Base-by-base conservation (phyloP, 2,888 invertebrate species). In the Diloba caeruleocephala region DNA sequence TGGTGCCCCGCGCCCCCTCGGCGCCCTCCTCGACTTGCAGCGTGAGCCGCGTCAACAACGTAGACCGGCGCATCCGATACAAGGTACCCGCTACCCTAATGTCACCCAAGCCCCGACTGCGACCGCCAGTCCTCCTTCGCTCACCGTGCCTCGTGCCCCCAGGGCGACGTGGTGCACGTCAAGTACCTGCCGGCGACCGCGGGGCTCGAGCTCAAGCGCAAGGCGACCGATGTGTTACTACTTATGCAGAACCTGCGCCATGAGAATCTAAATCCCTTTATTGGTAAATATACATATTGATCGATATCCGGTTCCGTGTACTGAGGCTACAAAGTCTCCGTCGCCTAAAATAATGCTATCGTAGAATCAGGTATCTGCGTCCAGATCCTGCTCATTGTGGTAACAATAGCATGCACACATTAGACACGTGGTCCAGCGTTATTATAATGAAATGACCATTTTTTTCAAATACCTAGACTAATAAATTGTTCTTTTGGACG, bases 161-260 rank as follows among this genome's bases (percentile, higher is more conserved):
- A 97, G 97, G 98, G 98, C 1, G 98, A 98, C 81, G 94, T 98
- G 59, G 98, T 98, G 13, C 97, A 97, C 83, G 94, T 98, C 79
- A 97, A 97, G 85, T 96, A 96, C 78, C 93, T 98, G 48, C 95
- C 95, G 19, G 90, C 95, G 49, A 87, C 90, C 10, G 87, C 88
- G 0, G 83, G 90, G 1, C 95, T 96, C 59, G 98, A 98, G 85
- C 92, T 98, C 72, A 97, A 96, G 78, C 95, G 96, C 54, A 97
- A 97, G 85, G 96, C 97, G 1, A 95, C 97, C 88, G 97, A 97
- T 80, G 93, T 97, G 34, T 88, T 98, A 53, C 95, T 97, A 33
- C 94, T 96, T 86, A 94, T 98, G 74, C 97, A 98, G 83, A 97
- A 97, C 28, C 88, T 98, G 63, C 95, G 98, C 0, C 98, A 98